Conservation (phyloP, 2,113 vertebrate genomes). For the Thinocorus orbignyianus region DNA sequence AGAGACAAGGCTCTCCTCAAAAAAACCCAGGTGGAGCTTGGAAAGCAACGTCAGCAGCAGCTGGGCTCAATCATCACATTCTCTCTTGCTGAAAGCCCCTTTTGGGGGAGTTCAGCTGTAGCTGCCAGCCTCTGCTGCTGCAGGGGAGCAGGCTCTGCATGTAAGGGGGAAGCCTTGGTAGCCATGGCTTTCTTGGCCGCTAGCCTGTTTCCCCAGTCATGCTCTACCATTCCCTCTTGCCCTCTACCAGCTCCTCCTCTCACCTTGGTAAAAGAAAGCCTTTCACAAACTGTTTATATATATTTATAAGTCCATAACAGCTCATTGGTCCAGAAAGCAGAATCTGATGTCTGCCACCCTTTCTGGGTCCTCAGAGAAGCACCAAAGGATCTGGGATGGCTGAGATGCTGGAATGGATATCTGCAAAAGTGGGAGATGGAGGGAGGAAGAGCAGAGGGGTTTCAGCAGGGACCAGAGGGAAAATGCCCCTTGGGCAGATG, state of each 20-base stretch:
- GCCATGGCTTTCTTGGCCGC: background rate
- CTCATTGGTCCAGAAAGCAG: background rate
- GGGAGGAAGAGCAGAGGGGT: background rate
- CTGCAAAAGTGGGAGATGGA: background rate
- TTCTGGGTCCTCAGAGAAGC: background rate
- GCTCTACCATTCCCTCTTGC: background rate
- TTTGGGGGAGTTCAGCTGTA: background rate
- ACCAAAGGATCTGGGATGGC: background rate
- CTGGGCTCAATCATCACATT: background rate
- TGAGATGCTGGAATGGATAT: background rate
- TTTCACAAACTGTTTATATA: background rate
- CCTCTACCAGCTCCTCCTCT: background rate
- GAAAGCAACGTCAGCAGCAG: background rate
- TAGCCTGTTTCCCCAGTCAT: no score
- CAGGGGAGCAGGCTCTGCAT: fast-evolving
- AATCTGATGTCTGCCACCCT: background rate
- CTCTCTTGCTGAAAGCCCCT: background rate
- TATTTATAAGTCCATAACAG: background rate
- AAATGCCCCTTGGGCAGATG: background rate
- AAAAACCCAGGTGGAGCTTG: background rate
- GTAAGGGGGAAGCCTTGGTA: background rate
- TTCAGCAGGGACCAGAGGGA: background rate
- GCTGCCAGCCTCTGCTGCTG: background rate
- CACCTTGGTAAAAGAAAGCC: background rate
- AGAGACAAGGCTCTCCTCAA: background rate